phyloP scores from a whole-genome alignment of 2,888 invertebrate species.

The Agrotis clavis region DNA sequence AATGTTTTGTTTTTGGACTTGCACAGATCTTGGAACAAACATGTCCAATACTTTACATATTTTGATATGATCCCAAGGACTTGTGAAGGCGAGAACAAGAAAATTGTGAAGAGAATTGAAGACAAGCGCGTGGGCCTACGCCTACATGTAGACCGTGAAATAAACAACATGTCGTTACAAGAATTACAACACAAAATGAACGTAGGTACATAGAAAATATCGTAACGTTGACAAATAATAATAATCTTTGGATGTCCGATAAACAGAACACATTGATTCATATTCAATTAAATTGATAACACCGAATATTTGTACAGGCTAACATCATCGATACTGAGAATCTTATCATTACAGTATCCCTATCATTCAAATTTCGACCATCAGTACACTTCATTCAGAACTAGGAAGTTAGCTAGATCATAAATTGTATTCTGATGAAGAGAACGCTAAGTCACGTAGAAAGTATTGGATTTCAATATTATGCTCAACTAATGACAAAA shows the following conservation, averaged over 20 bases:
- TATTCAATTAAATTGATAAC: slow-evolving; percentile 59
- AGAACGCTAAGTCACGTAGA: not conserved
- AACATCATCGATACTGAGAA: slow-evolving; percentile 30
- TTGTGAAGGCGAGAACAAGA: slow-evolving; percentile 69
- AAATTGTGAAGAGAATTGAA: slow-evolving; percentile 57
- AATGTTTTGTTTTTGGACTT: slow-evolving; percentile 20
- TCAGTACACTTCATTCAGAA: slow-evolving; percentile 3
- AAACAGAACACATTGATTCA: slow-evolving; percentile 56
- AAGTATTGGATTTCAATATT: slow-evolving; percentile 33
- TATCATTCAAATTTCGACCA: slow-evolving; percentile 19
- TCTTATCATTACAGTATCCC: slow-evolving; percentile 27
- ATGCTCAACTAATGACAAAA: slow-evolving; percentile 33
- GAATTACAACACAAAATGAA: slow-evolving; percentile 60
- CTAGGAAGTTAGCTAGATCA: slow-evolving; percentile 6
- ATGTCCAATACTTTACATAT: slow-evolving; percentile 19
- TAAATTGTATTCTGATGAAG: not conserved
- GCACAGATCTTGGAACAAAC: slow-evolving; percentile 17
- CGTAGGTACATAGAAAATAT: slow-evolving; percentile 43
- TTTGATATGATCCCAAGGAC: slow-evolving; percentile 57
- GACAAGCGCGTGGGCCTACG: slow-evolving; percentile 70
- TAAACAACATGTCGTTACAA: slow-evolving; percentile 61
- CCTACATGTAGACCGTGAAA: slow-evolving; percentile 71
- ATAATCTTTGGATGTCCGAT: slow-evolving; percentile 57
- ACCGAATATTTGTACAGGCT: slow-evolving; percentile 37
- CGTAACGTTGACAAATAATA: slow-evolving; percentile 53